Conservation (phyloP, 2,888 invertebrate genomes). For the Tetragnatha montana region DNA sequence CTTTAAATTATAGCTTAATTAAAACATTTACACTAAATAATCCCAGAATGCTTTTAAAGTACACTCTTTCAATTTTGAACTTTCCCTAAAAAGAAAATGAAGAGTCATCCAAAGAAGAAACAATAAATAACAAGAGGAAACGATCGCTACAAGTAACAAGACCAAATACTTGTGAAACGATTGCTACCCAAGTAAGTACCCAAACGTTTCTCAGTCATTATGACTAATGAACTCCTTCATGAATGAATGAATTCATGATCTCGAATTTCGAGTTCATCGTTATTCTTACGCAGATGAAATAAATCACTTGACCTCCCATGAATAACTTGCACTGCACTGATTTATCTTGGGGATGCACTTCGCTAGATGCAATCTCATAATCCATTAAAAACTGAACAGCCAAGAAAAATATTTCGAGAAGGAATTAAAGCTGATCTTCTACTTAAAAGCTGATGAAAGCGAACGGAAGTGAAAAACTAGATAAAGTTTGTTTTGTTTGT, state of each 20-base stretch:
- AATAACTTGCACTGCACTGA: background rate
- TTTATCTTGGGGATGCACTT: background rate
- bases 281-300: background rate
- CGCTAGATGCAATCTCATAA: background rate
- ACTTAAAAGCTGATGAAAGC: no score
- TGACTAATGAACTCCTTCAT: background rate
- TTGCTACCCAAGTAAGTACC: background rate
- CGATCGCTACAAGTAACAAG: background rate
- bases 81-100: background rate
- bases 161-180: background rate
- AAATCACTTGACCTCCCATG: background rate
- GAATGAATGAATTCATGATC: conserved; percentile 1
- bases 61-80: background rate
- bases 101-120: no score
- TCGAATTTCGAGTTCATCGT: background rate
- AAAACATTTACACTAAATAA: no score
- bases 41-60: no score
- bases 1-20: no score
- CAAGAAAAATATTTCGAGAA: background rate
- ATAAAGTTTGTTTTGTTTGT: no score
- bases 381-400: background rate
- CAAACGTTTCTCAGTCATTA: background rate
- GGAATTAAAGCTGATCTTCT: background rate
- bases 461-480: no score
- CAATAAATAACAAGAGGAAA: no score